Percentiles rank a stretch among this genome's conserved stretches.
Conservation (phyloP, 2,113 vertebrate species). For the Saguinus imperator region DNA sequence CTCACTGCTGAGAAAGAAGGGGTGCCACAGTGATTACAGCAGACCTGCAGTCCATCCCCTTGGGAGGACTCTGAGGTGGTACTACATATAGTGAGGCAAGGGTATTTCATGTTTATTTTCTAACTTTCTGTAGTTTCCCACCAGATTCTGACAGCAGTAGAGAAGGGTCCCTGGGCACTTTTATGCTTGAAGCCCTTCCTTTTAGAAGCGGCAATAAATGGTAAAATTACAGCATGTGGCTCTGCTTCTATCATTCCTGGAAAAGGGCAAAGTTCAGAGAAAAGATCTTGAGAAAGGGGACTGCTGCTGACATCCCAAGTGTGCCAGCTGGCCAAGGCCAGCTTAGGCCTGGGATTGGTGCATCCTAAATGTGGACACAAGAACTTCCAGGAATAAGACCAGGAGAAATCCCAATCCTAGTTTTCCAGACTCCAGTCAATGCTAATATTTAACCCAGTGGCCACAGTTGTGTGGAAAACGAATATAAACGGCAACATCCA, state of each 20-base stretch:
- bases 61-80: neutral
- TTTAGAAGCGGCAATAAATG: neutral
- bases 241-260: neutral
- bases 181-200: neutral
- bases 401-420: neutral
- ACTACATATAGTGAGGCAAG: neutral
- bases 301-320: neutral
- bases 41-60: fast-evolving
- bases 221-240: neutral
- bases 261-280: neutral
- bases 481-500: fast-evolving
- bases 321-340: neutral
- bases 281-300: neutral
- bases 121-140: neutral
- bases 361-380: neutral
- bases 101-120: neutral
- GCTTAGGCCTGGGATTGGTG: neutral
- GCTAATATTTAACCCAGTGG: neutral
- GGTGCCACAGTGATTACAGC: no score
- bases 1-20: neutral
- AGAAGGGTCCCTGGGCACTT: neutral
- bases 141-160: neutral
- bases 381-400: constrained; percentile 13
- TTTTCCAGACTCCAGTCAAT: neutral
- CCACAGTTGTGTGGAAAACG: neutral